Evolutionary conservation across 2,797 vertebrate genomes (phyloP), one percentile per base, ranked within the genome.

Genomic region (Propithecus perrieri): DNA sequence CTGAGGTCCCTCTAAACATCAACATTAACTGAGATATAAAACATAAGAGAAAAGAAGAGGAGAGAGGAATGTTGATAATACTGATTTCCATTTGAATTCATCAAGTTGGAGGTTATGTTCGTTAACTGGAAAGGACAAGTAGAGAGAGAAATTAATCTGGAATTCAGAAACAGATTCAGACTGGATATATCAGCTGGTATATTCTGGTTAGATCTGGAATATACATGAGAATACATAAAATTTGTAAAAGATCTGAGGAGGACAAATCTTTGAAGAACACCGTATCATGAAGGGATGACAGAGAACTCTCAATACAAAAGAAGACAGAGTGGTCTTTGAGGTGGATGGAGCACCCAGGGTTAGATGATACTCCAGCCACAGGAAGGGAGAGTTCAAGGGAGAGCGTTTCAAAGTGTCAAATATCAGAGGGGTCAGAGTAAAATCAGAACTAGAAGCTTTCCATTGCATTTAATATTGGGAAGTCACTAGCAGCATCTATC

Each of bases 1-100:
- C 63, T 20, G 53, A 57, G 53, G 1, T 89, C 26, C 15, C 67
- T 71, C 10, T 74, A 85, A 69, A 69, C 4, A 13, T 59, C 12
- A 74, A 11, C 10, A 57, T 78, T 81, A 81, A 57, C 43, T 63
- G 12, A 94, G 1, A 50, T 83, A 53, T 76, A 95, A 93, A 94
- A 76, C 2, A 48, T 3, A 22, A 7, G 50, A 55, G 12, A 48
- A 33, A 9, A 7, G 10, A 26, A 13, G 30, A 83, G 26, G 26
- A 48, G 61, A 67, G 20, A 71, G 28, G 8, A 75, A 4, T 43
- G 0, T 57, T 80, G 28, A 59, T 53, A 91, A 67, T 48, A 30
- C 6, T 26, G 4, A 72, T 81, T 92, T 75, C 9, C 35, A 69
- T 63, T 85, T 46, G 22, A 26, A 75, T 24, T 89, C 12, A 55